Evolutionary conservation across 2,797 vertebrate species (phyloP), one percentile per base, ranked within the genome.

Genomic region (Spea hammondii): DNA sequence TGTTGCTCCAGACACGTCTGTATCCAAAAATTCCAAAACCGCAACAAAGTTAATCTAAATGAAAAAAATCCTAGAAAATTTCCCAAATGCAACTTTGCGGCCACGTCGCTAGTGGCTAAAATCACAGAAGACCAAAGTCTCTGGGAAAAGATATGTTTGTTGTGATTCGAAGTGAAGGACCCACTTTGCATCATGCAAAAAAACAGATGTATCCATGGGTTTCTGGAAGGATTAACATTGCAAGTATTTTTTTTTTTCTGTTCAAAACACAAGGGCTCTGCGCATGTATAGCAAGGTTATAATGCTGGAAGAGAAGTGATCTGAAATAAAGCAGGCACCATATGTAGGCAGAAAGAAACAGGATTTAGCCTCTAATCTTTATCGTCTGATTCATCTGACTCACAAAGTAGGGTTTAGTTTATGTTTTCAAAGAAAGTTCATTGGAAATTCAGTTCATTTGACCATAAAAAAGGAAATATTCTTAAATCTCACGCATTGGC

Each of bases 321-420:
- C 12, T 59, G 55, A 13, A 59, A 9, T 12, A 59, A 59, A 32
- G 1, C 55, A 17, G 55, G 62, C 55, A 72, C 68, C 79, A 81
- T 81, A 81, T 81, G 79, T 68, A 64, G 53, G 65, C 65, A 72
- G 73, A 80, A 45, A 80, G 51, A 67, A 75, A 14, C 14, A 55
- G 71, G 79, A 57, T 77, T 81, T 76, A 77, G 70, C 70, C 65
- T 44, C 62, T 81, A 81, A 81, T 72, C 74, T 77, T 70, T 32
- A 51, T 60, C 64, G 64, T 67, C 64, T 81, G 77, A 81, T 32
- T 32, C 32, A 32, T 32, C 32, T 81, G 70, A 81, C 74, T 68
- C 64, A 49, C 78, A 67, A 67, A 67, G 54, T n/a, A 73, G 70
- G 74, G 79, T 62, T n/a, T 68, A 49, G 69, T 70, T 44, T 71